A percentile compares a stretch with the other conserved stretches of the same genome.
Conservation (phyloP, 2,113 vertebrate species). For the Kryptolebias marmoratus region DNA sequence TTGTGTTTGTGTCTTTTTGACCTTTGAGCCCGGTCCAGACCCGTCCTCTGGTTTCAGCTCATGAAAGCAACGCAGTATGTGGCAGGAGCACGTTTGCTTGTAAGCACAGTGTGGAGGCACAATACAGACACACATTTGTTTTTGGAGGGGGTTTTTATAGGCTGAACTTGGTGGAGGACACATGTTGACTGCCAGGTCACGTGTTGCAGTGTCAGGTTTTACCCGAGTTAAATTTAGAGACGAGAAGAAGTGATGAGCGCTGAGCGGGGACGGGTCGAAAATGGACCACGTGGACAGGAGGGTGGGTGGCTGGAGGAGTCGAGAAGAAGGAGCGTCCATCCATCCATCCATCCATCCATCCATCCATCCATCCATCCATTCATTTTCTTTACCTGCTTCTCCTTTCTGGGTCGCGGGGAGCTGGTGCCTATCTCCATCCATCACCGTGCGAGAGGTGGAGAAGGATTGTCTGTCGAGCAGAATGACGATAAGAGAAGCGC, state of each 20-base stretch:
- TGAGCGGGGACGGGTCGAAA: slow-evolving; percentile 19
- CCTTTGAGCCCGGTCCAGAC: slow-evolving; percentile 39
- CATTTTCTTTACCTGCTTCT: too few relatives aligned
- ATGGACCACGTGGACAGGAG: slow-evolving; percentile 12
- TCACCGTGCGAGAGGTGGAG: not conserved
- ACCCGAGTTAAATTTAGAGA: slow-evolving; percentile 70
- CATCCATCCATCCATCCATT: too few relatives aligned
- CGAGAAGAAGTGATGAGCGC: slow-evolving; percentile 16
- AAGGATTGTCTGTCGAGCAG: not conserved
- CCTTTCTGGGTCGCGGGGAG: too few relatives aligned
- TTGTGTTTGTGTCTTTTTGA: slow-evolving; percentile 31
- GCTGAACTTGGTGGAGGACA: slow-evolving; percentile 28
- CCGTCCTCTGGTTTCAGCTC: slow-evolving; percentile 11
- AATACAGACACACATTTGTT: slow-evolving; percentile 12
- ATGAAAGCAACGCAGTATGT: not conserved
- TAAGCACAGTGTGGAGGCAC: slow-evolving; percentile 11
- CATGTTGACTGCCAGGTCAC: slow-evolving; percentile 50
- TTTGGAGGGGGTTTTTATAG: slow-evolving; percentile 11
- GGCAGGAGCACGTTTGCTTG: slow-evolving; percentile 11
- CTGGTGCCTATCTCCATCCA: too few relatives aligned
- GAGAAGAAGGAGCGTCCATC: not conserved
- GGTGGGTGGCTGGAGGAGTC: slow-evolving; percentile 1
- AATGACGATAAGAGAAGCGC: slow-evolving; percentile 36
- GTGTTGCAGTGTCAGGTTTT: slow-evolving; percentile 71
- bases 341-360: too few relatives aligned